Evolutionary conservation across 2,888 invertebrate genomes (phyloP).

Genomic region (Nysson spinosus): DNA sequence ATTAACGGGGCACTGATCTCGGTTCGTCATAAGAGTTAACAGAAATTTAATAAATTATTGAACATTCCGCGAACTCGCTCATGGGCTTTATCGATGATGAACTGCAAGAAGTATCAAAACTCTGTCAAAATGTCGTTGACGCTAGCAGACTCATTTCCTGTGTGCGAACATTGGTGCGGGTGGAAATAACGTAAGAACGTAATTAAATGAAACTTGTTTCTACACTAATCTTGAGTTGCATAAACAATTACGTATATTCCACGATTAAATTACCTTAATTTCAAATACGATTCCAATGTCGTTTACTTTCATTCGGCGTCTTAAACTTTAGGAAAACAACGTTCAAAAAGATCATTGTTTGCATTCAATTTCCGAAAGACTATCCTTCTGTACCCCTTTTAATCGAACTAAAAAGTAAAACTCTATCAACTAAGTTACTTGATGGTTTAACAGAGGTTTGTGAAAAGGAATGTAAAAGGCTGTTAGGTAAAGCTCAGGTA

Average conservation of each 20-base stretch:
- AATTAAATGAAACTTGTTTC: not conserved
- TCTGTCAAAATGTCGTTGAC: constrained; percentile 81
- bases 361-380: constrained; percentile 82
- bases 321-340: constrained; percentile 79
- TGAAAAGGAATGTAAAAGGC: constrained; percentile 81
- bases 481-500: constrained; percentile 81
- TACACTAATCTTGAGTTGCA: no score
- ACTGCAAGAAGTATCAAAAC: constrained; percentile 81
- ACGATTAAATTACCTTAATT: no score
- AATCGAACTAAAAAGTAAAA: constrained; percentile 85
- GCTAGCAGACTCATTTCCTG: constrained; percentile 83
- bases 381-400: constrained; percentile 82
- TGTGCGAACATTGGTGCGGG: constrained; percentile 82
- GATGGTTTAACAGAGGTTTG: constrained; percentile 81
- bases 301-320: not conserved
- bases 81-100: constrained; percentile 85
- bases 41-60: not conserved
- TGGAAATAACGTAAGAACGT: constrained; percentile 80
- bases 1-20: not conserved
- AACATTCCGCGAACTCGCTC: constrained; percentile 39
- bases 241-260: no score
- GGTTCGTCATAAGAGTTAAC: constrained; percentile 2
- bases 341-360: constrained; percentile 82
- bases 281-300: no score
- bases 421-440: constrained; percentile 82